Conservation (phyloP, 2,797 vertebrate species). For the Enteromius fasciolatus region DNA sequence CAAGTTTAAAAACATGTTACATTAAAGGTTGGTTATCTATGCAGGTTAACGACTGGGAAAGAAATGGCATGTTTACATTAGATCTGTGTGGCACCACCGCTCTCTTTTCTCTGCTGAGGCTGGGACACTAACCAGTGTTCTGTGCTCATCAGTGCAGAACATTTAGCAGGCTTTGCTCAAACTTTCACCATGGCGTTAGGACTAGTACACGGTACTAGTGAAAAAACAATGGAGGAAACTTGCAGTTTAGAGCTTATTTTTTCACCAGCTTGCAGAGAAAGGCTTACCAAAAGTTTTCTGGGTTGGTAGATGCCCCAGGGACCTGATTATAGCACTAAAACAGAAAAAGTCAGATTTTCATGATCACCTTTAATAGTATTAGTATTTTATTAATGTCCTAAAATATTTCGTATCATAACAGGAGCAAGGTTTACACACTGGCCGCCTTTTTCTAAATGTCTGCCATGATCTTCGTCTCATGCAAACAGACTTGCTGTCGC, state of each 20-base stretch:
- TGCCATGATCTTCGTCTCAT: constrained; percentile 73
- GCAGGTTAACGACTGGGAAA: not conserved
- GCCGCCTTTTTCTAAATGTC: constrained; percentile 53
- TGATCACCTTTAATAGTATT: not conserved
- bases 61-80: not conserved
- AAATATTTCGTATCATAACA: constrained; percentile 54
- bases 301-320: not conserved
- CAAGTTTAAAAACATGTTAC: not conserved
- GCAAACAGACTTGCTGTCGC: constrained; percentile 80
- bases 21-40: not conserved
- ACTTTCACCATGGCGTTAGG: not conserved
- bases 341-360: not conserved
- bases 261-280: not conserved
- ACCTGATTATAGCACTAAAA: not conserved
- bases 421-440: constrained; percentile 55
- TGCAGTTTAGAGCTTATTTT: not conserved
- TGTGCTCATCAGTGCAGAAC: not conserved
- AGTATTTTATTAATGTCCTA: not conserved
- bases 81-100: not conserved
- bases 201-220: not conserved
- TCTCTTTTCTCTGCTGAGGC: not conserved
- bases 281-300: not conserved
- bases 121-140: not conserved
- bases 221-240: not conserved
- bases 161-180: not conserved